Conservation (phyloP, 2,888 invertebrate species). For the Hololepta plana region DNA sequence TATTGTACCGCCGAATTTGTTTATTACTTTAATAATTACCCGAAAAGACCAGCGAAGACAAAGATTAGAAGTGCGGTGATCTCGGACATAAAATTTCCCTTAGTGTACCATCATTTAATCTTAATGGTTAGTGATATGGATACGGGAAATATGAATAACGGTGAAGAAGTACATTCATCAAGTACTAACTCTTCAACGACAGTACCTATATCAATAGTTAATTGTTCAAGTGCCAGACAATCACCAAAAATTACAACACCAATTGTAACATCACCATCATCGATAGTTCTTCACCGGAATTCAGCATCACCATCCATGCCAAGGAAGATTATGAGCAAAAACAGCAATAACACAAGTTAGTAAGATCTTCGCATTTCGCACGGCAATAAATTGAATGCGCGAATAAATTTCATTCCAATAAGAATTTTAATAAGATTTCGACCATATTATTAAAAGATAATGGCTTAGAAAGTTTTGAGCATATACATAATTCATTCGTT, state of each 20-base stretch:
- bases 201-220: conserved; percentile 11
- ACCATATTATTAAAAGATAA: too few relatives aligned
- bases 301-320: conserved; percentile 32
- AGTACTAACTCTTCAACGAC: conserved; percentile 12
- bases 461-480: too few relatives aligned
- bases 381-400: too few relatives aligned
- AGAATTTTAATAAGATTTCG: too few relatives aligned
- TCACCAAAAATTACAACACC: conserved; percentile 14
- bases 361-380: conserved; percentile 16
- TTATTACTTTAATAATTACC: conserved; percentile 5
- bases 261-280: conserved; percentile 18
- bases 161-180: conserved; percentile 14
- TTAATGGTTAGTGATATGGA: conserved; percentile 19
- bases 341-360: conserved; percentile 47
- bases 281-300: conserved; percentile 29
- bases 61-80: too few relatives aligned
- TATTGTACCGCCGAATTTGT: too few relatives aligned
- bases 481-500: too few relatives aligned
- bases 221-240: conserved; percentile 16
- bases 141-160: conserved; percentile 12
- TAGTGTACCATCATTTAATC: conserved; percentile 6
- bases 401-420: too few relatives aligned
- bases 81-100: too few relatives aligned
- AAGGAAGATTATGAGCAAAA: conserved; percentile 44
- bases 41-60: too few relatives aligned